Base-by-base conservation (phyloP, 2,888 invertebrate genomes). In the Ectemnius continuus region DNA sequence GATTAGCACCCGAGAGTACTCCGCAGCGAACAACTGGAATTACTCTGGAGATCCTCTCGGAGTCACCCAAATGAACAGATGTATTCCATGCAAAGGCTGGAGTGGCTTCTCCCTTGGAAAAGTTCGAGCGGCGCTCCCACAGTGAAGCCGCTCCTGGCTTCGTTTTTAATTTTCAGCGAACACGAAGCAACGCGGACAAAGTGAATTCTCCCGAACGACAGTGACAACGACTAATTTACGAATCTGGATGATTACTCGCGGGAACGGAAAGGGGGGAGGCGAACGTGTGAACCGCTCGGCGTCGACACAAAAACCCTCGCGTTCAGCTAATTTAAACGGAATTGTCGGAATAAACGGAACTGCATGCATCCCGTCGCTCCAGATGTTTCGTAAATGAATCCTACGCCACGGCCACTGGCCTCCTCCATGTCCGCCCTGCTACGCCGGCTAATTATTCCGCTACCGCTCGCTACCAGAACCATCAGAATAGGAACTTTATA, bases 331-430 rank as follows among this genome's bases (percentile, higher is more conserved):
- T 88, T 89, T 85, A 86, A 87, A 84, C 86, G 85, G 83, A 89
- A 89, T 87, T 87, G 87, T 81, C 84, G 85, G 88, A 89, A 89
- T 88, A 88, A 90, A 88, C 88, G 89, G 87, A 89, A 90, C 88
- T 90, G 89, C 88, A 88, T 87, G 85, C 88, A 88, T 88, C 88
- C 88, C 87, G 86, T 85, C 84, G 82, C 83, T 83, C 88, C 89
- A 90, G 88, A 90, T 89, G 90, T 89, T 88, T 85, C 83, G 81
- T 86, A 84, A 86, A 86, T 80, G 88, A 88, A 87, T 88, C 88
- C 87, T 81, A 78, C 36, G 36, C 70, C 76, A 66, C 64, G 69
- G 59, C 76, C 65, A 70, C 36, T 36, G 8, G 36, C 36, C 36
- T 8, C 8, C 36, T 36, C 36, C 36, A 11, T 11, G 36, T 36